Percentiles rank a stretch among this genome's conserved stretches.
Conservation (phyloP, 2,888 invertebrate genomes). For the Drosophila anceps region DNA sequence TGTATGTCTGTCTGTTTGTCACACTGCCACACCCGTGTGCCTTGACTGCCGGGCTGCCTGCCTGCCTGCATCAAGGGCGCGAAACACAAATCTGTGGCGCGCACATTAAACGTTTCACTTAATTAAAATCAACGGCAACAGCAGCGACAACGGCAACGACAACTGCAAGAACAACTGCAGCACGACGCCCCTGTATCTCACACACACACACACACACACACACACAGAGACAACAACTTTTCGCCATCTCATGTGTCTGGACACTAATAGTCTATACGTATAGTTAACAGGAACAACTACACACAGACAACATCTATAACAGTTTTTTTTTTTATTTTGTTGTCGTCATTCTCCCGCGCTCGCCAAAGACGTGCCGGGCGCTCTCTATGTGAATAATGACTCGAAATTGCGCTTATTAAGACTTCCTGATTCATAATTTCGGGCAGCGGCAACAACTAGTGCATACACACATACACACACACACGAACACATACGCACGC, state of each 20-base stretch:
- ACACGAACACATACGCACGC: background rate
- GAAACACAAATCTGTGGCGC: slow-evolving; percentile 70
- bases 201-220: background rate
- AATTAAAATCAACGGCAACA: slow-evolving; percentile 68
- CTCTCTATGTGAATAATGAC: slow-evolving; percentile 70
- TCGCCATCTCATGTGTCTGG: slow-evolving; percentile 15
- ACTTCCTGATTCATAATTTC: slow-evolving; percentile 82
- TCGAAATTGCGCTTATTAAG: slow-evolving; percentile 81
- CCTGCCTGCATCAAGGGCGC: slow-evolving; percentile 64
- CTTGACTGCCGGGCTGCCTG: background rate
- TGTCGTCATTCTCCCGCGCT: slow-evolving; percentile 22
- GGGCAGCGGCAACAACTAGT: slow-evolving; percentile 49
- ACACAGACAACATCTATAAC: slow-evolving; percentile 10
- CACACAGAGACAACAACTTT: slow-evolving; percentile 6
- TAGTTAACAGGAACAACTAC: slow-evolving; percentile 9
- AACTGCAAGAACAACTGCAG: slow-evolving; percentile 42
- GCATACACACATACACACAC: background rate
- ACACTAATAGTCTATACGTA: slow-evolving; percentile 19
- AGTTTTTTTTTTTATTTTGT: slow-evolving; percentile 7
- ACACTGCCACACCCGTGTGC: background rate
- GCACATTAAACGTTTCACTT: slow-evolving; percentile 74
- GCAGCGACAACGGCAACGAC: slow-evolving; percentile 42
- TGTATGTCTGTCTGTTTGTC: background rate
- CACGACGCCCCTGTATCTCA: slow-evolving; percentile 62
- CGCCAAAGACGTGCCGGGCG: slow-evolving; percentile 45